Evolutionary conservation across 92 coral and sea anemone genomes (phyloP).

Genomic region (Zoanthus sociatus): DNA sequence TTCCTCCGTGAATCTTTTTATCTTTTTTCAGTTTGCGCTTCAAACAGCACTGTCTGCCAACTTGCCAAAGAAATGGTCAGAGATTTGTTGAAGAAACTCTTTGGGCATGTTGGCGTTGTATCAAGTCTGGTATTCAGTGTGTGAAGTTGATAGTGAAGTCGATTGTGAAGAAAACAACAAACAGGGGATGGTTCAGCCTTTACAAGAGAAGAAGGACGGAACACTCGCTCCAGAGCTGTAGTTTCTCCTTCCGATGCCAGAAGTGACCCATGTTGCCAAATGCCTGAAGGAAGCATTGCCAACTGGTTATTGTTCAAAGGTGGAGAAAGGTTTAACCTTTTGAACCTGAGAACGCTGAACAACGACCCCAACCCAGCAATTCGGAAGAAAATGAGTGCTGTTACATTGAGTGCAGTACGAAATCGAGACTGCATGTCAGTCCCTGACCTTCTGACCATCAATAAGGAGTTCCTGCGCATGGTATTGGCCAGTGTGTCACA

Average conservation of each 20-base stretch:
- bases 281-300: conserved; percentile 56
- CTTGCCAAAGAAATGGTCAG: conserved; percentile 43
- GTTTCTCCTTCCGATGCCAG: conserved; percentile 45
- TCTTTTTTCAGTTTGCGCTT: conserved; percentile 37
- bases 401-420: conserved; percentile 49
- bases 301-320: conserved; percentile 58
- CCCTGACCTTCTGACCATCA: conserved; percentile 38
- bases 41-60: conserved; percentile 24
- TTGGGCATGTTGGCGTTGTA: conserved; percentile 52
- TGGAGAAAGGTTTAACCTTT: conserved; percentile 62
- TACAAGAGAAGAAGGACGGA: conserved; percentile 24
- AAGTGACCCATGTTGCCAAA: conserved; percentile 46
- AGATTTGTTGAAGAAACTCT: conserved; percentile 51
- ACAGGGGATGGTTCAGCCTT: conserved; percentile 39
- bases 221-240: conserved; percentile 30
- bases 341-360: conserved; percentile 49
- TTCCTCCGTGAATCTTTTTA: conserved; percentile 27
- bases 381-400: conserved; percentile 6
- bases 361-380: conserved; percentile 47
- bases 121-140: conserved; percentile 47
- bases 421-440: conserved; percentile 58
- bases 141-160: conserved; percentile 44
- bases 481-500: background rate
- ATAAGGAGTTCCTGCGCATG: conserved; percentile 49
- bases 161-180: conserved; percentile 58